Conservation (phyloP, 2,113 vertebrate genomes). For the Falcunculus frontatus region DNA sequence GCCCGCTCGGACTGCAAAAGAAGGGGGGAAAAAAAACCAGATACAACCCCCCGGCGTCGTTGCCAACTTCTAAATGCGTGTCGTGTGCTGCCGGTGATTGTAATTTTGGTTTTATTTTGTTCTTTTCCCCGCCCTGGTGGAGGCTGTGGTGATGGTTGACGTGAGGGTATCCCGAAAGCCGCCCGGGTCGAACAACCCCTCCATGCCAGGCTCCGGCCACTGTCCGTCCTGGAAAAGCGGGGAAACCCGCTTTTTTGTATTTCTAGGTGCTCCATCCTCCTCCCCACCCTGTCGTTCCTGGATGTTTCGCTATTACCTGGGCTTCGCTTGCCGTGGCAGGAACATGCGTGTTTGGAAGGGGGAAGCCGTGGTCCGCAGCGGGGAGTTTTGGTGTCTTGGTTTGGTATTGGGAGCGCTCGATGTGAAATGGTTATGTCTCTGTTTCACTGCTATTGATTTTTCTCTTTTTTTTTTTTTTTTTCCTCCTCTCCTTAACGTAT, state of each 20-base stretch:
- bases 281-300: not conserved
- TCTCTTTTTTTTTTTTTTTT: not conserved
- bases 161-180: not conserved
- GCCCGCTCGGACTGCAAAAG: not conserved
- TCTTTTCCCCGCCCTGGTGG: not conserved
- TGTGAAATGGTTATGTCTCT: not conserved
- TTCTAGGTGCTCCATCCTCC: not conserved
- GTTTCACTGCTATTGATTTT: not conserved
- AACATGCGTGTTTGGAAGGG: not conserved
- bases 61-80: not conserved
- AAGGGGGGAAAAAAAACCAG: fast-evolving
- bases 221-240: not conserved
- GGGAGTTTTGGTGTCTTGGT: not conserved
- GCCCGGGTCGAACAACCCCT: not conserved
- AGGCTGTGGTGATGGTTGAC: not conserved
- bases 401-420: not conserved
- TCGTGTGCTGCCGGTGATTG: not conserved
- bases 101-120: not conserved
- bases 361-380: not conserved
- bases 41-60: not conserved
- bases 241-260: not conserved
- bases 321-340: not conserved
- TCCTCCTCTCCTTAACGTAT: not conserved
- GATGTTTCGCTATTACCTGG: not conserved
- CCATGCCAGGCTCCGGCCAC: not conserved